Percentiles rank a stretch among this genome's conserved stretches.
These are phyloP conservation scores for Ornithorhynchus anatinus DNA, from an alignment of 2,113 vertebrate genomes.

Conservation along the genomic window DNA sequence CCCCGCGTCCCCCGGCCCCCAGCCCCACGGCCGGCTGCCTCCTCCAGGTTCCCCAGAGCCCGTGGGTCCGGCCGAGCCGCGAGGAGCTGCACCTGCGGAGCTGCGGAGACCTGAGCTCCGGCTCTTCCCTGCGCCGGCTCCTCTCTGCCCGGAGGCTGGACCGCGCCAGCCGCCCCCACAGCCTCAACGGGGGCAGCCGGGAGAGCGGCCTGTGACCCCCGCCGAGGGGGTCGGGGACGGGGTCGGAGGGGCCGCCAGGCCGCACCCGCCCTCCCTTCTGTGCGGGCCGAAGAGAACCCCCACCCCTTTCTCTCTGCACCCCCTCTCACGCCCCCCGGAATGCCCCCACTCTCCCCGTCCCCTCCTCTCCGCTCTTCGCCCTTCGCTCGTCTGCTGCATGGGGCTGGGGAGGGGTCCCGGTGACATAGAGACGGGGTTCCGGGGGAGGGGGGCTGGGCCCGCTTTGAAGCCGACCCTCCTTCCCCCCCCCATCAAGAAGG, in stretches of 20 bases:
- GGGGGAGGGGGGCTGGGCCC: too few species aligned
- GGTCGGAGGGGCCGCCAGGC: neutral
- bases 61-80: conserved; percentile 69
- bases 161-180: conserved; percentile 66
- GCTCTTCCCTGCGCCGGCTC: conserved; percentile 83
- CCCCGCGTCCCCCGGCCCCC: neutral
- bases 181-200: conserved; percentile 80
- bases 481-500: neutral
- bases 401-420: neutral
- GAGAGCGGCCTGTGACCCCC: conserved; percentile 78
- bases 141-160: conserved; percentile 70
- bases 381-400: neutral
- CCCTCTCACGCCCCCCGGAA: conserved; percentile 1
- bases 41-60: conserved; percentile 75
- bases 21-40: neutral
- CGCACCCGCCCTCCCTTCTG: neutral
- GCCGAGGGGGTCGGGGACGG: neutral
- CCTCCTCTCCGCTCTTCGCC: neutral
- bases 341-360: neutral
- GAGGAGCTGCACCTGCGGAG: conserved; percentile 91
- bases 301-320: neutral
- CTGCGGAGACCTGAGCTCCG: conserved; percentile 91
- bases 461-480: neutral
- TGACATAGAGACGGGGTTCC: too few species aligned
- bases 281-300: conserved; percentile 22